Conservation (phyloP, 37 sponge, comb jelly and placozoan species). For the Theonella swinhoei region DNA sequence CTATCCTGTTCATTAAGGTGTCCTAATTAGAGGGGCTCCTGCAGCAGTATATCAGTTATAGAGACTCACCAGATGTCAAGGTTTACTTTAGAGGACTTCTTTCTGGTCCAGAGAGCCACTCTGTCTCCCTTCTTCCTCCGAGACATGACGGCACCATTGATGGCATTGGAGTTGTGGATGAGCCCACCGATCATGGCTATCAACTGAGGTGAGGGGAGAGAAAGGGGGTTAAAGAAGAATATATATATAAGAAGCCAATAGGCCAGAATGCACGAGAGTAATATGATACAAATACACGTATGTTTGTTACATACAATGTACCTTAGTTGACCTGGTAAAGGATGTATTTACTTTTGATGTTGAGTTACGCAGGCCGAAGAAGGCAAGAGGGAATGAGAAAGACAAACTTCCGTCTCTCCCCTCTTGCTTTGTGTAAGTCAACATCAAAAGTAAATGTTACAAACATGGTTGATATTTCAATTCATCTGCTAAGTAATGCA, state of each 20-base stretch:
- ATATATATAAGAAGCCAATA: neutral
- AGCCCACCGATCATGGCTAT: conserved; percentile 50
- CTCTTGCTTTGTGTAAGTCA: too few relatives aligned
- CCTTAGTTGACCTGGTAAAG: too few relatives aligned
- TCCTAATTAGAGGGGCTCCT: too few relatives aligned
- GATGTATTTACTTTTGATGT: too few relatives aligned
- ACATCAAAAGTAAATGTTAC: too few relatives aligned
- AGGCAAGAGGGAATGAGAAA: too few relatives aligned
- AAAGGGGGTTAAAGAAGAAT: neutral
- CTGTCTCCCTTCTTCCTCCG: conserved; percentile 63
- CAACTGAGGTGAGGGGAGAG: conserved; percentile 37
- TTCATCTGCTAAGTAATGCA: too few relatives aligned
- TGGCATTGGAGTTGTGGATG: conserved; percentile 1
- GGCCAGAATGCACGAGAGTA: neutral
- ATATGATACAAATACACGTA: neutral
- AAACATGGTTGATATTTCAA: too few relatives aligned
- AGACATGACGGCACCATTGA: conserved; percentile 64
- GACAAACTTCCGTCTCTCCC: too few relatives aligned
- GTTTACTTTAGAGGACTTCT: conserved; percentile 27
- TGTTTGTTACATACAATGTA: too few relatives aligned
- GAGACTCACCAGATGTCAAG: conserved; percentile 54
- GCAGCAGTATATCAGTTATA: neutral
- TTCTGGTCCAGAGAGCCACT: conserved; percentile 65
- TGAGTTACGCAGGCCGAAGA: too few relatives aligned
- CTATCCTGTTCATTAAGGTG: too few relatives aligned